Percentiles rank a stretch among this genome's conserved stretches.
Evolutionary conservation across 2,113 vertebrate species (phyloP).

Genomic region (Callionymus lyra): DNA sequence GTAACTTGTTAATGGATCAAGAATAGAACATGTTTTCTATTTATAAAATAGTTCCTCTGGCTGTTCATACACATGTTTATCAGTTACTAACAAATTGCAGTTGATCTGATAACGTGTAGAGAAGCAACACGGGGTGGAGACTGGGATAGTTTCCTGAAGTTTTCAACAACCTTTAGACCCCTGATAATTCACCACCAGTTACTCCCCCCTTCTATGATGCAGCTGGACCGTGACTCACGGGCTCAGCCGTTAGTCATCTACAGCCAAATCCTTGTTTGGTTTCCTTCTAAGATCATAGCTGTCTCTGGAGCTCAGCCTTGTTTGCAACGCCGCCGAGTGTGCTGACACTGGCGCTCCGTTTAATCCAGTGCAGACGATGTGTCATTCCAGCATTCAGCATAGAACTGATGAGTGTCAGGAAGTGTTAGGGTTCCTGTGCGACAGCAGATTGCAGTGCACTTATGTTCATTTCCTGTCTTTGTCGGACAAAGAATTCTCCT

Average conservation of each 20-base stretch:
- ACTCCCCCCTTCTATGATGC: slow-evolving; percentile 20
- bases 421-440: neutral
- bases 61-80: too few relatives aligned
- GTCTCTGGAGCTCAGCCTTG: slow-evolving; percentile 1
- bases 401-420: neutral
- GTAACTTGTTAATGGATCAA: slow-evolving; percentile 16
- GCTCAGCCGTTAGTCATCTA: slow-evolving; percentile 30
- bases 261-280: slow-evolving; percentile 26
- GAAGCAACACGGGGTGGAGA: neutral
- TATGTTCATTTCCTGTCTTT: slow-evolving; percentile 13
- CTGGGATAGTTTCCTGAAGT: neutral
- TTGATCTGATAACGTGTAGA: neutral
- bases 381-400: neutral
- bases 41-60: neutral
- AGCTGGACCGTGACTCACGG: slow-evolving; percentile 32
- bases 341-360: slow-evolving; percentile 6
- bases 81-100: too few relatives aligned
- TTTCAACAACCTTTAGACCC: slow-evolving; percentile 11
- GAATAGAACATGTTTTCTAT: neutral
- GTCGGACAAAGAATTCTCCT: neutral
- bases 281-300: slow-evolving; percentile 2
- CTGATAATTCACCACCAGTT: slow-evolving; percentile 16
- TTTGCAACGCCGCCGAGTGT: slow-evolving; percentile 6
- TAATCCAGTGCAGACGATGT: slow-evolving; percentile 9
- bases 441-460: too few relatives aligned